These are phyloP conservation scores for Oreohelix idahoensis DNA, from an alignment of 1,140 invertebrate genomes.

Conservation along the genomic window DNA sequence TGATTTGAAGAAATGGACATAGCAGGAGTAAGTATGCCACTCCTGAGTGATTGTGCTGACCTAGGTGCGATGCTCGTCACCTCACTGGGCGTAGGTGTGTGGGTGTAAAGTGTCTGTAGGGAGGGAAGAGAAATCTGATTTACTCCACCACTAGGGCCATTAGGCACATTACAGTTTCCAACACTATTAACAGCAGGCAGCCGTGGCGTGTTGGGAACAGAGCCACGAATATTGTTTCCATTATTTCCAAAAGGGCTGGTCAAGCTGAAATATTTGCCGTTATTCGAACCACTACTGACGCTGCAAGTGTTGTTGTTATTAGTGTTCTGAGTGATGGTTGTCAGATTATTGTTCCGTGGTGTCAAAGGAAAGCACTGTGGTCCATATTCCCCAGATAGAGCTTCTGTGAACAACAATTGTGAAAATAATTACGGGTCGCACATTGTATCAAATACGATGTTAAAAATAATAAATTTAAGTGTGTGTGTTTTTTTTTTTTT, in stretches of 20 bases:
- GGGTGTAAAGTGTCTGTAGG: slow-evolving; percentile 54
- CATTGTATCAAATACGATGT: too few species aligned
- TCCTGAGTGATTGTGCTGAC: slow-evolving; percentile 44
- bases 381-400: slow-evolving; percentile 36
- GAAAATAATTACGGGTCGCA: background rate
- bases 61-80: slow-evolving; percentile 61
- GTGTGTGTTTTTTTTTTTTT: too few species aligned
- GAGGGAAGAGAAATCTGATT: slow-evolving; percentile 46
- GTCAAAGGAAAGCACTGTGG: slow-evolving; percentile 48
- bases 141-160: background rate
- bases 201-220: background rate
- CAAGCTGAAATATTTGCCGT: slow-evolving; percentile 33
- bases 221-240: slow-evolving; percentile 38
- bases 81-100: slow-evolving; percentile 70
- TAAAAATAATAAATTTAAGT: too few species aligned
- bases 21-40: slow-evolving; percentile 53
- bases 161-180: background rate
- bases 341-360: slow-evolving; percentile 24
- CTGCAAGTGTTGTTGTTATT: slow-evolving; percentile 19
- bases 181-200: background rate
- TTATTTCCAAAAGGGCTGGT: slow-evolving; percentile 48
- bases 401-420: slow-evolving; percentile 38
- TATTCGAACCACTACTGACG: slow-evolving; percentile 75
- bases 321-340: slow-evolving; percentile 4
- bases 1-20: slow-evolving; percentile 46